phyloP scores from a whole-genome alignment of 2,113 vertebrate species.

The Heteronetta atricapilla region DNA sequence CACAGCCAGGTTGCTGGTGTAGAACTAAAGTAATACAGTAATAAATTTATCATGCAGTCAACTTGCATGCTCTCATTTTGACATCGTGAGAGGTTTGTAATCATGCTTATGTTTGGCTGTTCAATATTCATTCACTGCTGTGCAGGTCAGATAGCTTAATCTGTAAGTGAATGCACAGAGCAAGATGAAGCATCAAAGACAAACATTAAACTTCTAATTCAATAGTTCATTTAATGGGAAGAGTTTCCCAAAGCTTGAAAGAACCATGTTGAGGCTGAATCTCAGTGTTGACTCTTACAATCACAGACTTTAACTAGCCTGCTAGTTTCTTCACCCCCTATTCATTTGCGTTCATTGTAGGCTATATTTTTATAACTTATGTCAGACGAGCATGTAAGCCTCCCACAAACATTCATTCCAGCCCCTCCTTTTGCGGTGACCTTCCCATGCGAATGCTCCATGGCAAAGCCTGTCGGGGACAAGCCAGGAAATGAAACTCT shows the following conservation, averaged over 20 bases:
- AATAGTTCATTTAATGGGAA: background rate
- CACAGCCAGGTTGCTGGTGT: background rate
- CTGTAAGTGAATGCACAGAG: background rate
- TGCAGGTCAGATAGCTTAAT: background rate
- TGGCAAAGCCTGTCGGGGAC: background rate
- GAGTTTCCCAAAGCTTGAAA: background rate
- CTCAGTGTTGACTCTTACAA: background rate
- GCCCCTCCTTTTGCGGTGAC: background rate
- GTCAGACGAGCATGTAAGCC: background rate
- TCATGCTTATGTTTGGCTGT: background rate
- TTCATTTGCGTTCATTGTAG: constrained; percentile 1
- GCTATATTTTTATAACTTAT: constrained; percentile 31
- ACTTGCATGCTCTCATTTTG: background rate
- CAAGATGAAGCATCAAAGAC: background rate
- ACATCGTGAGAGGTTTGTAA: background rate
- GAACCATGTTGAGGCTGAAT: background rate
- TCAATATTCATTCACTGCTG: background rate
- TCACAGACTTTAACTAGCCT: background rate
- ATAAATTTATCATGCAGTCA: background rate
- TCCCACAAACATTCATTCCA: constrained; percentile 13
- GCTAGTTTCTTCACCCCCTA: background rate
- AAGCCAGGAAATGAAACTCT: constrained; percentile 69
- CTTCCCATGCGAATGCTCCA: background rate
- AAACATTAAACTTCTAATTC: background rate
- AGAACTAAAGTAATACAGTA: background rate